Base-by-base conservation (phyloP, 2,113 vertebrate genomes). In the Eolophus roseicapilla region DNA sequence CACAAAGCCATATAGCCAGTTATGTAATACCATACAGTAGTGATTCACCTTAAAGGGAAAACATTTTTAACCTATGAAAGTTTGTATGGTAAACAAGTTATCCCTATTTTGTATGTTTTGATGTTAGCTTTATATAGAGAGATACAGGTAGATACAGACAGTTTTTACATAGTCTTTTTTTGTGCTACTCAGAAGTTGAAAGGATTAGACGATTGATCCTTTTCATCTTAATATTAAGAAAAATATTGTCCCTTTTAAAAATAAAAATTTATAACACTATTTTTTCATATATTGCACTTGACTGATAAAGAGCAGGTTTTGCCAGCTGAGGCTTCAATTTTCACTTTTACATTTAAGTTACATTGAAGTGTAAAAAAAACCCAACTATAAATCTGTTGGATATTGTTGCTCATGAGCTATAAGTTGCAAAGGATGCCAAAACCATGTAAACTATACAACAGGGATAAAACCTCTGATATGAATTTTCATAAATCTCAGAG, bases 401-500 rank as follows among this genome's bases (percentile, higher is more conserved):
- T 93, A n/a, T 65, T 49, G 28, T 55, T 92, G 55, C 29, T 93
- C 49, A 59, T 83, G 21, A 75, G 41, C 77, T 60, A 3, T 39
- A 88, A 82, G 64, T 90, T 93, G 31, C 82, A 83, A 83, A 80
- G 31, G 16, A 75, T 75, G 63, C 37, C 52, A 79, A 90, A 89
- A 41, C 13, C 74, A 33, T 62, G 13, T 89, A 89, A 91, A 37
- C 44, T 70, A 53, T 82, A 29, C 23, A 76, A 60, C 20, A 64
- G 52, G 70, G 82, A 92, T 85, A 93, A 92, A 91, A 67, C 53
- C 62, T 77, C 53, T 82, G 71, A 87, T 84, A 82, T 1, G 19
- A 76, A 83, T 90, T 95, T 93, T 93, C 0, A 0, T 93, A 89
- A 93, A 93, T 84, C 93, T 93, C 60, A 39, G 91, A 82, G 81